A percentile compares a stretch with the other conserved stretches of the same genome.
These are phyloP conservation scores for Acholoe squamosa DNA, from an alignment of 2,888 invertebrate species.

Conservation along the genomic window DNA sequence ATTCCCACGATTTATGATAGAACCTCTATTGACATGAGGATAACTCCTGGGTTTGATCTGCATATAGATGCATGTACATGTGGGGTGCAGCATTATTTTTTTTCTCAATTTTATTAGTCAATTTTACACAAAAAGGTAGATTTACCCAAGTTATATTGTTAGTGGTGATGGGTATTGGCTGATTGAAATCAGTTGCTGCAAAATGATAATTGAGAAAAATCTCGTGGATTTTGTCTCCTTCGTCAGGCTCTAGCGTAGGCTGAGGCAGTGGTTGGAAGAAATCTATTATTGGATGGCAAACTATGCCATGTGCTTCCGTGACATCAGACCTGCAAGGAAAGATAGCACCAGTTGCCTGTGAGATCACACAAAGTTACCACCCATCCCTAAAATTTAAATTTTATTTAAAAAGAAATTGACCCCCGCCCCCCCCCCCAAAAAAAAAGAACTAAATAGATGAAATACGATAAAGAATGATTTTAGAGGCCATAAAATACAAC, in stretches of 20 bases:
- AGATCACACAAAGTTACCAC: no score
- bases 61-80: not conserved
- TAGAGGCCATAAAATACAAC: no score
- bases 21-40: no score
- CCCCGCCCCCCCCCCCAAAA: no score
- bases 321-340: not conserved
- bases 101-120: not conserved
- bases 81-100: not conserved
- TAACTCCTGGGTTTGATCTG: not conserved
- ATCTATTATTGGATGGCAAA: not conserved
- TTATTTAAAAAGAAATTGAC: no score
- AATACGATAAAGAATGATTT: no score
- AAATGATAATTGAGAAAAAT: conserved; percentile 18
- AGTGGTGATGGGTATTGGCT: not conserved
- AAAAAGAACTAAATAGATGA: no score
- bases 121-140: not conserved
- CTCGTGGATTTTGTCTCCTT: conserved; percentile 1
- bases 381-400: no score
- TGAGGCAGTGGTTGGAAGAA: not conserved
- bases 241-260: not conserved
- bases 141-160: not conserved
- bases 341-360: no score
- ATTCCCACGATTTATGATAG: not conserved
- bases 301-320: not conserved
- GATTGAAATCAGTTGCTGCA: not conserved